Base-by-base conservation (phyloP, 2,113 vertebrate genomes). In the Pyxicephalus adspersus region DNA sequence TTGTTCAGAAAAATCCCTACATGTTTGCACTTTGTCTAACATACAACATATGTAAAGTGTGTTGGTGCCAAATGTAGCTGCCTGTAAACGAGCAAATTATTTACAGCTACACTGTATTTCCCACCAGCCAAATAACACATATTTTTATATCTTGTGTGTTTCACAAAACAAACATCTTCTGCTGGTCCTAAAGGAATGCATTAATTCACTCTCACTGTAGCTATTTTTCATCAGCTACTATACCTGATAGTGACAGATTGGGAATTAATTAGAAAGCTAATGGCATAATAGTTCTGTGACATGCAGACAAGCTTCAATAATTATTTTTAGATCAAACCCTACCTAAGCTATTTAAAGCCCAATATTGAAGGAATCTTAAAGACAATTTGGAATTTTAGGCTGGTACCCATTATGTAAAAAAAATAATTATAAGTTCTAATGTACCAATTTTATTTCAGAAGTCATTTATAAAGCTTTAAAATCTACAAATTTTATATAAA, bases 91-190 rank as follows among this genome's bases (percentile, higher is more conserved):
- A 82, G 61, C 80, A 75, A 82, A 29, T 55, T 66, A 75, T 82
- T 82, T 75, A 82, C 80, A 82, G 50, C 74, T 82, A 66, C 19
- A 51, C 22, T n/a, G 54, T 54, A 38, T 78, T 75, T 72, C 78
- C 80, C 80, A 75, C 51, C 50, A 64, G 63, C 61, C 50, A 54
- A 64, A 74, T 81, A 81, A 74, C 70, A 82, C 71, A 45, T 73
- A 45, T 38, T 75, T 81, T 66, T 64, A 81, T 57, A 82, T 65
- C 70, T 66, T 66, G 70, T 17, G 58, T 82, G 70, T 75, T 65
- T 82, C 31, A 58, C 80, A 75, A 73, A 82, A 75, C 71, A 75
- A 82, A 75, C 71, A 38, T 75, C 22, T 55, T 82, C 57, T 74
- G 71, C 55, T 38, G 54, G 29, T 60, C 71, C 71, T 74, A 45